phyloP scores from a whole-genome alignment of 2,797 vertebrate genomes.

The Clarias platycephalus region DNA sequence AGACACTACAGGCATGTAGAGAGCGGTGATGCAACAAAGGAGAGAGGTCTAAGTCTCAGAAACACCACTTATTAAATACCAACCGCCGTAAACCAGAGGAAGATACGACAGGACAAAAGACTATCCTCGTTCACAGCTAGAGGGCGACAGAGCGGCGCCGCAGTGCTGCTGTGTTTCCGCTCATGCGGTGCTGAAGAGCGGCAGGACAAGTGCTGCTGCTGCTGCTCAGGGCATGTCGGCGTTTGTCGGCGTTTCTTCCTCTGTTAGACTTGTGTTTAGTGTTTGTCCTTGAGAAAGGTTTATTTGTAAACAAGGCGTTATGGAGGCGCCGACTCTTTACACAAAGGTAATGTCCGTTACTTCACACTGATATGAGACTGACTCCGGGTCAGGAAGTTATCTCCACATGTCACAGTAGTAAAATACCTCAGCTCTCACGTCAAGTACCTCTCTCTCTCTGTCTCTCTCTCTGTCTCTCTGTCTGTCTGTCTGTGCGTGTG shows the following conservation, averaged over 20 bases:
- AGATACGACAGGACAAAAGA: too few species aligned
- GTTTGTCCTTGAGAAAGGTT: not conserved
- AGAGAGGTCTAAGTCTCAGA: too few species aligned
- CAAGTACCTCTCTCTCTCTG: too few species aligned
- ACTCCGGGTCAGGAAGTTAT: not conserved
- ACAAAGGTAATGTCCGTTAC: slow-evolving; percentile 73
- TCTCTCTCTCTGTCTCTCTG: too few species aligned
- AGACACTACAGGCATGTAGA: too few species aligned
- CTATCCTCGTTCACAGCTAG: not conserved
- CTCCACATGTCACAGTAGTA: too few species aligned
- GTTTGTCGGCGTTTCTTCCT: not conserved
- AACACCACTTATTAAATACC: too few species aligned
- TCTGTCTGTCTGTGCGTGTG: not conserved
- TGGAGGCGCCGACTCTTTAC: slow-evolving; percentile 78
- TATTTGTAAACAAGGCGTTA: slow-evolving; percentile 13
- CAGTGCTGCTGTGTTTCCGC: not conserved
- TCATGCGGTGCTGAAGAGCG: not conserved
- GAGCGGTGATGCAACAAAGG: too few species aligned
- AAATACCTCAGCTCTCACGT: too few species aligned
- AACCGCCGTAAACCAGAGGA: too few species aligned
- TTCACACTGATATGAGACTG: not conserved
- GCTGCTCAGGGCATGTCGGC: not conserved
- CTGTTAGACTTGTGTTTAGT: not conserved
- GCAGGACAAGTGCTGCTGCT: too few species aligned
- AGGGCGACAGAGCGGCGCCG: not conserved